Conservation (phyloP, 1,140 invertebrate genomes). For the Limonius californicus region DNA sequence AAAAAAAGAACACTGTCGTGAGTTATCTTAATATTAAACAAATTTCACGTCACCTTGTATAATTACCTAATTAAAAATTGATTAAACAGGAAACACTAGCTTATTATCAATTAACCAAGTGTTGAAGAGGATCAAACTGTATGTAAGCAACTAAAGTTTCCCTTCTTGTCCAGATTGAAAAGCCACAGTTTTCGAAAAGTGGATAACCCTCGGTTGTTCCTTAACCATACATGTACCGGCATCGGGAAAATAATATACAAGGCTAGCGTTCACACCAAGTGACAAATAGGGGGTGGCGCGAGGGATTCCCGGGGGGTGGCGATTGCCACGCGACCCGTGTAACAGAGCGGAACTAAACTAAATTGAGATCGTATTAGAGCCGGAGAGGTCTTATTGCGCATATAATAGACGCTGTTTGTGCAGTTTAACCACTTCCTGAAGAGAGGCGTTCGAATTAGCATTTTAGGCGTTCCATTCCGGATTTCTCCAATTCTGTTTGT, state of each 20-base stretch:
- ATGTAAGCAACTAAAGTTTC: too few relatives aligned
- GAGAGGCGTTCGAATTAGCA: slow-evolving; percentile 47
- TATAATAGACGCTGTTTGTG: slow-evolving; percentile 50
- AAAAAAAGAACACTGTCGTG: too few relatives aligned
- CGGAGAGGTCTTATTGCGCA: slow-evolving; percentile 49
- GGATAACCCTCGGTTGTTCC: too few relatives aligned
- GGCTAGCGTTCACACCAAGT: slow-evolving; percentile 12
- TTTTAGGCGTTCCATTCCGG: slow-evolving; percentile 43
- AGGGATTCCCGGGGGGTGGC: slow-evolving; percentile 20
- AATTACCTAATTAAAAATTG: too few relatives aligned
- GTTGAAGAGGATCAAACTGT: too few relatives aligned
- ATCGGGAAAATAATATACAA: not conserved
- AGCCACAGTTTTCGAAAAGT: too few relatives aligned
- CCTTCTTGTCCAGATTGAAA: too few relatives aligned
- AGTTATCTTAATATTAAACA: too few relatives aligned
- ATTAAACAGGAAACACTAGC: too few relatives aligned
- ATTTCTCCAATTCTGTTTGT: slow-evolving; percentile 40
- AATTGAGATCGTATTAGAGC: slow-evolving; percentile 50
- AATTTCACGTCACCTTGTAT: too few relatives aligned
- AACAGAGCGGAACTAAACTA: slow-evolving; percentile 51
- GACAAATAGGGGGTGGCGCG: slow-evolving; percentile 19
- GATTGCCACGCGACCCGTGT: slow-evolving; percentile 49
- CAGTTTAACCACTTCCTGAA: slow-evolving; percentile 48
- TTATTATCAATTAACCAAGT: too few relatives aligned
- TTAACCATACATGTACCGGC: too few relatives aligned